A percentile compares a stretch with the other conserved stretches of the same genome.
Conservation (phyloP, 2,113 vertebrate genomes). For the Megaptera novaeangliae region DNA sequence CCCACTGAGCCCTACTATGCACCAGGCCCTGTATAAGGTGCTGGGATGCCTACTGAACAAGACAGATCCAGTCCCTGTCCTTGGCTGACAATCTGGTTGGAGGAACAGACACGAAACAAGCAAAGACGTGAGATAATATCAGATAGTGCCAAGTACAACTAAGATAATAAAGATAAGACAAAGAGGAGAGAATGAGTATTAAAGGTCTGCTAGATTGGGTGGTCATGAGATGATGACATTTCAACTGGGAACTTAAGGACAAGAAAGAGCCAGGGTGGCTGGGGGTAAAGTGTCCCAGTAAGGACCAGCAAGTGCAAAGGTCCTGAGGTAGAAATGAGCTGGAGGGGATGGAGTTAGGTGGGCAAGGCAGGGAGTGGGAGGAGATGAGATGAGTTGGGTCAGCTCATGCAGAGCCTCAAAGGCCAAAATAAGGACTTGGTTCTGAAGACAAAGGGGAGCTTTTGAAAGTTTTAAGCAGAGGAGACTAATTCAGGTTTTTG, state of each 20-base stretch:
- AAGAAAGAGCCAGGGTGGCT: background rate
- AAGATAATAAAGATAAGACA: background rate
- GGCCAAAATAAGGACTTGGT: background rate
- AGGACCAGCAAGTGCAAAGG: background rate
- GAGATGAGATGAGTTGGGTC: background rate
- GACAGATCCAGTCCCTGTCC: background rate
- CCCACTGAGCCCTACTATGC: rapidly evolving
- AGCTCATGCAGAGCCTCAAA: background rate
- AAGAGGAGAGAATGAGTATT: background rate
- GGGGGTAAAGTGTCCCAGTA: background rate
- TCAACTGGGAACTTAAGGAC: background rate
- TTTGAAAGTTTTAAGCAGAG: background rate
- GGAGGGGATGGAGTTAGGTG: rapidly evolving
- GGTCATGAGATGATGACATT: background rate
- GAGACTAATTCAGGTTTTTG: background rate
- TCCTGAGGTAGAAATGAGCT: background rate
- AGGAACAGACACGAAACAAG: background rate
- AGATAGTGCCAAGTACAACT: background rate
- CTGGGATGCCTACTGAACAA: background rate
- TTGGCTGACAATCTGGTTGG: no score
- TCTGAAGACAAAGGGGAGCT: background rate
- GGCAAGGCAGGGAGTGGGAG: background rate
- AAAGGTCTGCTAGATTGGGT: background rate
- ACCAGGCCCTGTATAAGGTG: background rate
- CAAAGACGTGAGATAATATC: background rate